Percentiles rank a stretch among this genome's conserved stretches.
Conservation (phyloP, 2,113 vertebrate genomes). For the Salminus brasiliensis region DNA sequence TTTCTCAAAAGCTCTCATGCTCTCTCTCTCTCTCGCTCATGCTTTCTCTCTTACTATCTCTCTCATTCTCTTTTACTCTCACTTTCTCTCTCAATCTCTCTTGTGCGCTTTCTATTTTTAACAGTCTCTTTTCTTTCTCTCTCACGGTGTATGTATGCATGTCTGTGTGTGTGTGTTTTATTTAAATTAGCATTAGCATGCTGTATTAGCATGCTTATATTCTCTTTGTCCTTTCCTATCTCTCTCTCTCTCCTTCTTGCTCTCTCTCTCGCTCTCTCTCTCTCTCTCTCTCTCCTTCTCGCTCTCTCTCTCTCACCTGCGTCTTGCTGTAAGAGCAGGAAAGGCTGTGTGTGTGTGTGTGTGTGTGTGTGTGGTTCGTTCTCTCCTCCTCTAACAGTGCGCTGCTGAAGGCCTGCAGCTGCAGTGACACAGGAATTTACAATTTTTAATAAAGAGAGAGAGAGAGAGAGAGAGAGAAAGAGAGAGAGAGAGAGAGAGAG, state of each 20-base stretch:
- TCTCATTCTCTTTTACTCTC: no score
- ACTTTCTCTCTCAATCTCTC: no score
- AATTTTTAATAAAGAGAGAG: conserved; percentile 33
- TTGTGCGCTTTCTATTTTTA: no score
- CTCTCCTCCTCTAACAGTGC: conserved; percentile 28
- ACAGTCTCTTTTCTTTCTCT: no score
- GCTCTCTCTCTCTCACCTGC: neutral
- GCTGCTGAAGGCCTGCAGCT: conserved; percentile 39
- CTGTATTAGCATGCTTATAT: neutral
- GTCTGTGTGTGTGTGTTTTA: conserved; percentile 32
- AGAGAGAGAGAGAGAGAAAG: no score
- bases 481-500: no score
- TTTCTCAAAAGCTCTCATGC: no score
- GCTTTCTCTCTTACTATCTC: no score
- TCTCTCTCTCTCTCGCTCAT: no score
- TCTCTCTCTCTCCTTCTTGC: neutral
- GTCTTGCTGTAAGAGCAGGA: neutral
- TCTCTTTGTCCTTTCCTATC: neutral
- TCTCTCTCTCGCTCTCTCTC: neutral
- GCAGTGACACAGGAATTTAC: conserved; percentile 46
- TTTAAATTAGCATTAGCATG: neutral
- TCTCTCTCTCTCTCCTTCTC: neutral
- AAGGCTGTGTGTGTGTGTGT: conserved; percentile 1
- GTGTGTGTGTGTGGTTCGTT: conserved; percentile 20
- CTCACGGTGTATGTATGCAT: no score